phyloP scores from a whole-genome alignment of 2,113 vertebrate species.

The Sceloporus tristichus region DNA sequence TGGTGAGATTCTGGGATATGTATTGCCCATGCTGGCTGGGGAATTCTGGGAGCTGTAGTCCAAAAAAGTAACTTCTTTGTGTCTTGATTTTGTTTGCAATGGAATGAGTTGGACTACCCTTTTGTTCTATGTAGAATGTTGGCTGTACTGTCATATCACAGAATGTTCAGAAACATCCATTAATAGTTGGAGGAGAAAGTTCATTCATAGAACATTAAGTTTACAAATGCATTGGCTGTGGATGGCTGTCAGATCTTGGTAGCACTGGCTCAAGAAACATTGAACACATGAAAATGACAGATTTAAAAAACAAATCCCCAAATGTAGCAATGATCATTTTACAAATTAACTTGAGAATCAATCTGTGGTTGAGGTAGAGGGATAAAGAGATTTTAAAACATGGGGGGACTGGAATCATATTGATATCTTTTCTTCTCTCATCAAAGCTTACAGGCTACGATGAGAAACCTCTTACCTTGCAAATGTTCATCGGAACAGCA shows the following conservation, averaged over 20 bases:
- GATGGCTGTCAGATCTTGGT: background rate
- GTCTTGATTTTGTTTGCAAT: no score
- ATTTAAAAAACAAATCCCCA: background rate
- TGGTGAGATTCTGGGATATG: no score
- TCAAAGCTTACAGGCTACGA: constrained; percentile 87
- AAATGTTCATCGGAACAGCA: constrained; percentile 94
- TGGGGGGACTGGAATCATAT: background rate
- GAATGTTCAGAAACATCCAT: background rate
- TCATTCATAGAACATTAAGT: background rate
- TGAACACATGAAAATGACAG: background rate
- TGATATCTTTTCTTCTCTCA: constrained; percentile 12
- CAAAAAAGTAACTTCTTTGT: no score
- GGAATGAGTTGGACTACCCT: background rate
- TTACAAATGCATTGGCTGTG: background rate
- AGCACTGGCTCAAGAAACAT: background rate
- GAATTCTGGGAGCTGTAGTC: no score
- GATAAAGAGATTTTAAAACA: background rate
- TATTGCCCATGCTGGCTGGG: no score
- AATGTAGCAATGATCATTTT: background rate
- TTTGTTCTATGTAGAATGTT: background rate
- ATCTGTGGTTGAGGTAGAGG: background rate
- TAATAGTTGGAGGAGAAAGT: background rate
- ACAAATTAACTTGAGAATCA: background rate
- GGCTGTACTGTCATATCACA: background rate
- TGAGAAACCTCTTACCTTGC: constrained; percentile 90